Conservation (phyloP, 2,888 invertebrate genomes). For the Gisinianus flammeolus region DNA sequence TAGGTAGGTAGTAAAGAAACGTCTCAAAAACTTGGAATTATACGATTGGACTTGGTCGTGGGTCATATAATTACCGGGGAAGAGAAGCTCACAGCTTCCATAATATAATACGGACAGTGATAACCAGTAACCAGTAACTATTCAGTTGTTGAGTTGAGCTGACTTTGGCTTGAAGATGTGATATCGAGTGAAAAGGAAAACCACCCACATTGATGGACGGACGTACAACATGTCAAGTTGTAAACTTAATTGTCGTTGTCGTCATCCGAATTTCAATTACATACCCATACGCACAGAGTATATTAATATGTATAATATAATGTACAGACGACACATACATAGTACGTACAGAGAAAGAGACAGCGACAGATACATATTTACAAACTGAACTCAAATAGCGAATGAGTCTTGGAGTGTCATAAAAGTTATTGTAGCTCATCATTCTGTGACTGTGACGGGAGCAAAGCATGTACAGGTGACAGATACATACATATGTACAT, state of each 20-base stretch:
- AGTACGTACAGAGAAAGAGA: neutral
- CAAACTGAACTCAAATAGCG: no score
- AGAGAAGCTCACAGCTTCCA: no score
- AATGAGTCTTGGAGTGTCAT: slow-evolving; percentile 25
- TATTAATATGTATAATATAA: neutral
- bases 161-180: no score
- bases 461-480: neutral
- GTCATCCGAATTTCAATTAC: slow-evolving; percentile 32
- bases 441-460: slow-evolving; percentile 2
- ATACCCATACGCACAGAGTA: neutral
- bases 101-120: no score
- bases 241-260: slow-evolving; percentile 31
- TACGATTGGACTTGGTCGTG: no score
- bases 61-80: neutral
- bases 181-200: slow-evolving; percentile 6
- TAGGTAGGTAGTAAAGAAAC: no score
- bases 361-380: neutral
- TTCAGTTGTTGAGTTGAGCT: no score
- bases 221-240: slow-evolving; percentile 26
- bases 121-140: no score
- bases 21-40: no score
- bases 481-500: no score
- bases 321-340: neutral
- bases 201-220: slow-evolving; percentile 21
- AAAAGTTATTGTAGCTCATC: slow-evolving; percentile 29